Conservation (phyloP, 2,888 invertebrate species). For the Eupeodes luniger region DNA sequence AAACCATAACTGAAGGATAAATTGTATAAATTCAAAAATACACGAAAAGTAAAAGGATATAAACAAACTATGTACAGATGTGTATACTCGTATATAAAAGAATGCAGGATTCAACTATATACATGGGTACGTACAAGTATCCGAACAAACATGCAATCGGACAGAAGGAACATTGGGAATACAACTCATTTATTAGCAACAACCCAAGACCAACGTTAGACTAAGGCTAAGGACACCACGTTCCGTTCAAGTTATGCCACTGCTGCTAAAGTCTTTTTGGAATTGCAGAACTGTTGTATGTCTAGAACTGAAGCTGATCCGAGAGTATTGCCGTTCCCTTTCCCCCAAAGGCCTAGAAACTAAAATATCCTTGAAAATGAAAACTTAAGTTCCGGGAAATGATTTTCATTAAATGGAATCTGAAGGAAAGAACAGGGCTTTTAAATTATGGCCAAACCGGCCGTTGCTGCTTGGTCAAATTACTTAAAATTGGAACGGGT, state of each 20-base stretch:
- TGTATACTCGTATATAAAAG: neutral
- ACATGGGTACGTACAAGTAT: no score
- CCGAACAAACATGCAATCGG: slow-evolving; percentile 17
- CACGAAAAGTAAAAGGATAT: slow-evolving; percentile 68
- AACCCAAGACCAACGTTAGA: slow-evolving; percentile 7
- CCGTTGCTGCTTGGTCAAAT: slow-evolving; percentile 68
- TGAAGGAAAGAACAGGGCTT: slow-evolving; percentile 41
- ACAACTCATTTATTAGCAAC: slow-evolving; percentile 61
- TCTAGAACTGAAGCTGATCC: slow-evolving; percentile 7
- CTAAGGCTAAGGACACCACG: slow-evolving; percentile 24
- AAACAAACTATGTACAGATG: neutral
- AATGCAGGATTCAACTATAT: slow-evolving; percentile 6
- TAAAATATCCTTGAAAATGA: slow-evolving; percentile 61
- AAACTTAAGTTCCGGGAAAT: slow-evolving; percentile 61
- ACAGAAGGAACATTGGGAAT: slow-evolving; percentile 58
- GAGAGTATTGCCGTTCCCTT: neutral
- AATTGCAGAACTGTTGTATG: slow-evolving; percentile 26
- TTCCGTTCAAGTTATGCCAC: slow-evolving; percentile 43
- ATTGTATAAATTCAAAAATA: slow-evolving; percentile 66
- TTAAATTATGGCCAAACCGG: slow-evolving; percentile 69
- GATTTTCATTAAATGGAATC: slow-evolving; percentile 67
- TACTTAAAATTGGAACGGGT: slow-evolving; percentile 52
- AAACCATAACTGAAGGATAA: slow-evolving; percentile 66
- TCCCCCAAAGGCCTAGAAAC: neutral
- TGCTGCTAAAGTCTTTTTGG: neutral